A percentile compares a stretch with the other conserved stretches of the same genome.
These are phyloP conservation scores for Aethes cnicana DNA, from an alignment of 2,888 invertebrate genomes.

Conservation along the genomic window DNA sequence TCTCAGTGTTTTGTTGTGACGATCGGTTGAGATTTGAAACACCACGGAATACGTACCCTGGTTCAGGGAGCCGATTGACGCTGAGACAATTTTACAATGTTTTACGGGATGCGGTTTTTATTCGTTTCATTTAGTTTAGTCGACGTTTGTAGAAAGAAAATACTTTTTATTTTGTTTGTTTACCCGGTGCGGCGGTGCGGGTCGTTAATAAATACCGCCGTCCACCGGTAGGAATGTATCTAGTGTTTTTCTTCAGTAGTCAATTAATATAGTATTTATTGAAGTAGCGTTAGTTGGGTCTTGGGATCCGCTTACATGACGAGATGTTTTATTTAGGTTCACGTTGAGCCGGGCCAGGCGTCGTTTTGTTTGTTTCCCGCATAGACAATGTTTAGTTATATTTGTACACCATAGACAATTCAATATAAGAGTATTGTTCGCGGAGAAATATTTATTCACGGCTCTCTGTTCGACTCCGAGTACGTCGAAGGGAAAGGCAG, in stretches of 20 bases:
- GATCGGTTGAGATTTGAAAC: too few relatives aligned
- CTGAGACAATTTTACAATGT: conserved; percentile 27
- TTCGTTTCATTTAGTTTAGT: conserved; percentile 31
- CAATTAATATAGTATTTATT: conserved; percentile 61
- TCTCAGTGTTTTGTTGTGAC: too few relatives aligned
- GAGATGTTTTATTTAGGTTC: conserved; percentile 48
- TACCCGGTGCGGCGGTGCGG: conserved; percentile 45
- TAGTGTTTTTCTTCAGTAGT: conserved; percentile 55
- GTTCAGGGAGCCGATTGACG: too few relatives aligned
- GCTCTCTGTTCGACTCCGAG: conserved; percentile 43
- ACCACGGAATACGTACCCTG: too few relatives aligned
- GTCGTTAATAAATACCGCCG: conserved; percentile 24
- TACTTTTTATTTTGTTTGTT: conserved; percentile 48
- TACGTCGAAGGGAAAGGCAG: conserved; percentile 40
- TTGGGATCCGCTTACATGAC: conserved; percentile 46
- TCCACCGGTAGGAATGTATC: conserved; percentile 38
- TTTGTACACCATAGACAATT: conserved; percentile 50
- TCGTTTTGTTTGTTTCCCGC: conserved; percentile 52
- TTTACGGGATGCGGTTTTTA: conserved; percentile 37
- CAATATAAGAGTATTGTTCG: conserved; percentile 34
- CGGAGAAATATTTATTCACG: conserved; percentile 37
- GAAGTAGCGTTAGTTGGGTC: conserved; percentile 48
- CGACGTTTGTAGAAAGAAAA: conserved; percentile 52
- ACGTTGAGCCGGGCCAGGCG: conserved; percentile 51
- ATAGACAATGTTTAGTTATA: conserved; percentile 47